phyloP scores from a whole-genome alignment of 2,797 vertebrate species.

The Scomberomorus guttatus region DNA sequence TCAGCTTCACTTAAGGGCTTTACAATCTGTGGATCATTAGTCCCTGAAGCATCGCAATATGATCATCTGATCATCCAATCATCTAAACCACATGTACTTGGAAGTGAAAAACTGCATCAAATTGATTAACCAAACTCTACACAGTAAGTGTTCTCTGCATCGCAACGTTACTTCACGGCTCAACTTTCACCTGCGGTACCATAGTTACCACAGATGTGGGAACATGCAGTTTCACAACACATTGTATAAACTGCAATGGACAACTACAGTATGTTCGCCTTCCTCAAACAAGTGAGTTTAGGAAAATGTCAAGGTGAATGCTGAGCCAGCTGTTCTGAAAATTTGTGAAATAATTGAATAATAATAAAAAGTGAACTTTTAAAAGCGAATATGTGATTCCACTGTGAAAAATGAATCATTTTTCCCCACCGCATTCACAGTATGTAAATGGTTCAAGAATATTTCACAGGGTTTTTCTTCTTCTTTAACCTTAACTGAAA shows the following conservation, averaged over 20 bases:
- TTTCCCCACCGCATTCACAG: neutral
- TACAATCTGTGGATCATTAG: neutral
- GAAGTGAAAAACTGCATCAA: neutral
- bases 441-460: neutral
- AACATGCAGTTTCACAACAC: neutral
- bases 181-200: neutral
- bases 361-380: too few relatives aligned
- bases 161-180: neutral
- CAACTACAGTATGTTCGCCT: conserved; percentile 1
- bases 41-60: neutral
- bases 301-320: conserved; percentile 8
- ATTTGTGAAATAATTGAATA: neutral
- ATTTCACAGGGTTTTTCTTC: neutral
- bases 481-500: conserved; percentile 20
- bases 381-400: conserved; percentile 6
- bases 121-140: neutral
- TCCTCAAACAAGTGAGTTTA: neutral
- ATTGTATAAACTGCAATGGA: neutral
- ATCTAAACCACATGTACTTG: neutral
- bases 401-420: neutral
- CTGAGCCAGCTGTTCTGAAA: conserved; percentile 8
- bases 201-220: neutral
- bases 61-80: neutral
- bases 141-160: neutral
- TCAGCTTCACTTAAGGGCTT: neutral